phyloP scores from a whole-genome alignment of 2,113 vertebrate species.

The Cebus imitator region DNA sequence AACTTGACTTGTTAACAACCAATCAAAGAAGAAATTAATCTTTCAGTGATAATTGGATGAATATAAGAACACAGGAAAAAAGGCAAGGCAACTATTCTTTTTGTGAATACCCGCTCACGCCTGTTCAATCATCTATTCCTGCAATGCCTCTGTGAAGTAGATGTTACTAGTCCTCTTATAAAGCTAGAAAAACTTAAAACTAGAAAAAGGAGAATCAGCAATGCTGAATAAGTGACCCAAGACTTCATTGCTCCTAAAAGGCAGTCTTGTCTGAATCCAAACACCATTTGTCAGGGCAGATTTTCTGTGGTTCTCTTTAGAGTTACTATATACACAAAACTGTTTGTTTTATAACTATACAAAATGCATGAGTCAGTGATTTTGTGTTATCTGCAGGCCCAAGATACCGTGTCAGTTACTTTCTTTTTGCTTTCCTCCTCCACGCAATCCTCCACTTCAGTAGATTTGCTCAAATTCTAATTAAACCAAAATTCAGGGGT shows the following conservation, averaged over 20 bases:
- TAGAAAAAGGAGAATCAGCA: background rate
- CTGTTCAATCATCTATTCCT: background rate
- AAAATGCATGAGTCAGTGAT: background rate
- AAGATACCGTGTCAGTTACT: background rate
- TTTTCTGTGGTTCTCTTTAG: background rate
- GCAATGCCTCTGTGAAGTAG: background rate
- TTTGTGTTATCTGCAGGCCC: background rate
- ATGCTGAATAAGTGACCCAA: background rate
- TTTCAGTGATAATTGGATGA: background rate
- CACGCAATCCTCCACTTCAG: background rate
- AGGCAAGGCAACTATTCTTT: background rate
- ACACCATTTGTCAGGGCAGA: background rate
- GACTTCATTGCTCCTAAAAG: background rate
- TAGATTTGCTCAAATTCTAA: background rate
- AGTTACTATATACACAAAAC: background rate
- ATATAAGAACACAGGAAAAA: background rate
- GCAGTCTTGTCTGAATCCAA: background rate
- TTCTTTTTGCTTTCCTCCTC: background rate
- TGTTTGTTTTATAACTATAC: background rate
- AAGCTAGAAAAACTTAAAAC: background rate
- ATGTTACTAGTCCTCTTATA: background rate
- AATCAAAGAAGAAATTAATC: background rate
- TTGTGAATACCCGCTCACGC: background rate
- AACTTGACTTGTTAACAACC: background rate
- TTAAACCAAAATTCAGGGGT: background rate